phyloP scores from a whole-genome alignment of 2,888 invertebrate species.

The Thumatha senex region DNA sequence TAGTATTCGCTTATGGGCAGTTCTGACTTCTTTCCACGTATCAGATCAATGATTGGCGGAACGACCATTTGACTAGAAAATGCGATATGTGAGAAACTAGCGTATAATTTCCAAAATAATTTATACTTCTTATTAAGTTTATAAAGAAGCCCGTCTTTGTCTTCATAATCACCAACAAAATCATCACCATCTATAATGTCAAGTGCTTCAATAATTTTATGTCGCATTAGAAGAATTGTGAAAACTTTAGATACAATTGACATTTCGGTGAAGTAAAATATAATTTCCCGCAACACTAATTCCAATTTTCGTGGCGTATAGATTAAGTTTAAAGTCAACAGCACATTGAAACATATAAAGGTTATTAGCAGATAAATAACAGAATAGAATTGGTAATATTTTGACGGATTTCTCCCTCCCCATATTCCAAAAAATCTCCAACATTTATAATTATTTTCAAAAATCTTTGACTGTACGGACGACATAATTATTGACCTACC shows the following conservation, averaged over 20 bases:
- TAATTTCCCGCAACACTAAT: conserved; percentile 57
- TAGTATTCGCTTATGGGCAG: conserved; percentile 68
- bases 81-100: conserved; percentile 41
- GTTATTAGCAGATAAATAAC: conserved; percentile 46
- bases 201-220: conserved; percentile 51
- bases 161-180: conserved; percentile 49
- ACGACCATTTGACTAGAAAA: conserved; percentile 46
- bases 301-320: conserved; percentile 61
- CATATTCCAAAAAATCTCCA: conserved; percentile 62
- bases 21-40: conserved; percentile 44
- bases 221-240: conserved; percentile 53
- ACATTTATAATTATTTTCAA: conserved; percentile 47
- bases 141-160: conserved; percentile 41
- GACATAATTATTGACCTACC: conserved; percentile 17
- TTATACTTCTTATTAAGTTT: conserved; percentile 42
- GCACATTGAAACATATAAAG: conserved; percentile 49
- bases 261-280: conserved; percentile 61
- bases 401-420: conserved; percentile 44
- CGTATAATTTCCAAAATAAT: conserved; percentile 44
- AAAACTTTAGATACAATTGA: conserved; percentile 55
- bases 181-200: conserved; percentile 54
- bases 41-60: conserved; percentile 46
- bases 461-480: conserved; percentile 47
- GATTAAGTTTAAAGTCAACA: conserved; percentile 57
- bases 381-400: conserved; percentile 58